Base-by-base conservation (phyloP, 2,888 invertebrate genomes). In the Aspidiotus rigidus region DNA sequence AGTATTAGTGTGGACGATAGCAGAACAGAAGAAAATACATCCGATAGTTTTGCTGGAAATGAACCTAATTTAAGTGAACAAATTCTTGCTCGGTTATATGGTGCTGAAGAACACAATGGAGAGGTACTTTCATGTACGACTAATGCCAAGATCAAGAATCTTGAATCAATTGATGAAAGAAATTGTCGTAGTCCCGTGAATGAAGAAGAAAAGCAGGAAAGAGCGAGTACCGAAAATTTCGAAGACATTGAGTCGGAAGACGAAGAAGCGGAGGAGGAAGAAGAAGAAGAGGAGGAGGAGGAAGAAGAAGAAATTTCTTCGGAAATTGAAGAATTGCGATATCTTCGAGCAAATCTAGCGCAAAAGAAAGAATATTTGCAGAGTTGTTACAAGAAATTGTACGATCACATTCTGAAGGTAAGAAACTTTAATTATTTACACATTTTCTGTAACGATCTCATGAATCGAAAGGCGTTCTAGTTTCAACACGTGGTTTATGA, bases 11-110 rank as follows among this genome's bases (percentile, higher is more conserved):
- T 67, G 7, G 67, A 60, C 15, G 67, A 39, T 39, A 67, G 67
- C 60, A 40, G 67, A 41, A 41, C 44, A 15, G 67, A 49, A 7
- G 67, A 67, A 39, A 67, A 16, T 13, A 67, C 41, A 59, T 10
- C 60, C n/a, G 60, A 67, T 53, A 59, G 60, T 60, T 60, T 67
- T 28, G 39, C 60, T 49, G 67, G 59, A n/a, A 60, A 67, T 60
- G 67, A 67, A 5, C 59, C 66, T 15, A 59, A 59, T 28, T 9
- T 59, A 15, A 59, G 59, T n/a, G 59, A 59, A 17, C n/a, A n/a
- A 28, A 28, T 28, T 28, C 28, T 28, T 28, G 28, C 28, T 28
- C 28, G 28, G 28, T 5, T 28, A 28, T 3, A 28, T 28, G 5
- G 28, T 3, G 28, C 28, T 28, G 28, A 28, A 28, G 28, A 28